Evolutionary conservation across 2,888 invertebrate species (phyloP).

Genomic region (Tiliacea aurago): DNA sequence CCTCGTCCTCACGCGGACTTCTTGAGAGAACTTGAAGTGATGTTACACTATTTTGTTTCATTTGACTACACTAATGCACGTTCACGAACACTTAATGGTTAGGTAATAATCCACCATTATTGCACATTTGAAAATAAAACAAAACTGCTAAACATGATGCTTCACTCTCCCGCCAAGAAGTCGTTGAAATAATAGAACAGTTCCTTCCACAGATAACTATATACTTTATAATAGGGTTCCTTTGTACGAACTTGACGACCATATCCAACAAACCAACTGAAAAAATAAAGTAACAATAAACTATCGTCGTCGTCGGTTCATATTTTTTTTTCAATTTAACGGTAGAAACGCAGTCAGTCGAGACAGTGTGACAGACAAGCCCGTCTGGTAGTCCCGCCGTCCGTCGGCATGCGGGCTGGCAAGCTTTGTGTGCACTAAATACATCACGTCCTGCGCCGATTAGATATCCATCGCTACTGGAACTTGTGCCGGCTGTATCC

Average conservation of each 20-base stretch:
- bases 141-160: too few species aligned
- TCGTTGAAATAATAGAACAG: neutral
- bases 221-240: too few species aligned
- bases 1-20: too few species aligned
- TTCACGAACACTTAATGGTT: too few species aligned
- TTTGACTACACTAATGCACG: too few species aligned
- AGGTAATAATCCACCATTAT: too few species aligned
- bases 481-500: neutral
- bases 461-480: conserved; percentile 21
- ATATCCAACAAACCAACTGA: neutral
- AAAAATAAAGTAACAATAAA: neutral
- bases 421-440: conserved; percentile 35
- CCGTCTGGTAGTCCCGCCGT: conserved; percentile 2
- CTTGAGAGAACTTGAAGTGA: too few species aligned
- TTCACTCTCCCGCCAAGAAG: too few species aligned
- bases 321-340: conserved; percentile 3
- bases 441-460: conserved; percentile 29
- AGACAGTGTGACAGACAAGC: conserved; percentile 26
- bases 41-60: too few species aligned
- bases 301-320: neutral
- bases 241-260: neutral
- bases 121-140: too few species aligned
- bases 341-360: neutral
- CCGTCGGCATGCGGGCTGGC: conserved; percentile 32
- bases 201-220: too few species aligned